Percentiles rank a stretch among this genome's conserved stretches.
Evolutionary conservation across 2,797 vertebrate genomes (phyloP).

Genomic region (Enteromius viviparus): DNA sequence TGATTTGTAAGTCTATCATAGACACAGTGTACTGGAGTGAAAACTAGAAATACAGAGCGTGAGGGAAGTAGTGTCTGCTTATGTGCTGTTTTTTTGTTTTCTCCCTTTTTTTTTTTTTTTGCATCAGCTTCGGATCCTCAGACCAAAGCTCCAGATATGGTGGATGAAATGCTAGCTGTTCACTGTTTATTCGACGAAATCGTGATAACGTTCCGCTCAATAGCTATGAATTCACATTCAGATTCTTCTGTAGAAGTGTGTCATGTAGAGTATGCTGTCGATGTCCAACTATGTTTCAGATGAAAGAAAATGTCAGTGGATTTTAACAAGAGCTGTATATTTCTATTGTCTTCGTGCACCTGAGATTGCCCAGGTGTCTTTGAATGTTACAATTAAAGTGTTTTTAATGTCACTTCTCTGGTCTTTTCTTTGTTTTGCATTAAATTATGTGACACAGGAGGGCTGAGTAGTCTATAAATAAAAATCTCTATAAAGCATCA

Average conservation of each 20-base stretch:
- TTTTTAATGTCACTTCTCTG: slow-evolving; percentile 69
- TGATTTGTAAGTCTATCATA: slow-evolving; percentile 40
- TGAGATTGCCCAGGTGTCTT: slow-evolving; percentile 79
- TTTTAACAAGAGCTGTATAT: slow-evolving; percentile 69
- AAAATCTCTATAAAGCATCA: not conserved
- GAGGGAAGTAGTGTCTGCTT: slow-evolving; percentile 36
- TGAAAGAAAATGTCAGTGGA: slow-evolving; percentile 65
- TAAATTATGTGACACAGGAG: not conserved
- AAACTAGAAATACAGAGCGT: slow-evolving; percentile 27
- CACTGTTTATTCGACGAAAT: slow-evolving; percentile 46
- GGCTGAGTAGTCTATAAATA: too few species aligned
- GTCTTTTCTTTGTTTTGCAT: slow-evolving; percentile 6
- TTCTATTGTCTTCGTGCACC: slow-evolving; percentile 79
- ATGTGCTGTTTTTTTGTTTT: slow-evolving; percentile 36
- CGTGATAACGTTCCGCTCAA: slow-evolving; percentile 51
- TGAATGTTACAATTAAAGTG: slow-evolving; percentile 74
- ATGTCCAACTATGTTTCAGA: slow-evolving; percentile 70
- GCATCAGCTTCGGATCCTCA: slow-evolving; percentile 40
- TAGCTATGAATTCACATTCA: slow-evolving; percentile 53
- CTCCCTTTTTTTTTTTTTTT: slow-evolving; percentile 34
- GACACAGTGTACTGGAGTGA: slow-evolving; percentile 6
- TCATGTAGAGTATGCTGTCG: slow-evolving; percentile 67
- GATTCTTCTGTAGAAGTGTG: slow-evolving; percentile 57
- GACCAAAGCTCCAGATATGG: slow-evolving; percentile 43
- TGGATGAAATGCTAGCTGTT: slow-evolving; percentile 52